phyloP scores from a whole-genome alignment of 2,113 vertebrate genomes.

The Campylorhamphus procurvoides region DNA sequence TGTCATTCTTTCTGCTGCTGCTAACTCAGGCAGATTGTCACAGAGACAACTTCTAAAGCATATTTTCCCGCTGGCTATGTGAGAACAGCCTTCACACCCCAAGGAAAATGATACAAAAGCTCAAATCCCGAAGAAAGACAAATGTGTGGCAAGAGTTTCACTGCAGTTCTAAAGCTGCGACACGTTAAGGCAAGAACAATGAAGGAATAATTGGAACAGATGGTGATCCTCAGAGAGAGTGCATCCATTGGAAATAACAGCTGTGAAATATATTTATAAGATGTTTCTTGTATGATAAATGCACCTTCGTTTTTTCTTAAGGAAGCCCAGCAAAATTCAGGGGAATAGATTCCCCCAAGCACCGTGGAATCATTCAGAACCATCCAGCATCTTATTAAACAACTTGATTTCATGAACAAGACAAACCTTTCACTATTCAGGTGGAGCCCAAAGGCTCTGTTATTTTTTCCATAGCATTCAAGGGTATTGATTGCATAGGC shows the following conservation, averaged over 20 bases:
- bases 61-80: background rate
- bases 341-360: background rate
- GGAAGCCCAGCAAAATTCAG: conserved; percentile 44
- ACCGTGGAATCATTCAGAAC: conserved; percentile 28
- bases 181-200: conserved; percentile 66
- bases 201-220: conserved; percentile 73
- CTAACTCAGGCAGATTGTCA: background rate
- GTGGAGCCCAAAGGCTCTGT: background rate
- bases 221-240: conserved; percentile 54
- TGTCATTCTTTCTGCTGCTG: background rate
- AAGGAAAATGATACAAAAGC: background rate
- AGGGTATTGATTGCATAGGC: background rate
- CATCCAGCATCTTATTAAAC: background rate
- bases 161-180: conserved; percentile 61
- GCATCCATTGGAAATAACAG: conserved; percentile 66
- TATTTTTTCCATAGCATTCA: background rate
- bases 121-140: conserved; percentile 23
- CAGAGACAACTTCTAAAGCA: background rate
- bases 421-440: background rate
- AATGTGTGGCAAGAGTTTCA: conserved; percentile 40
- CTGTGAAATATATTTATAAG: conserved; percentile 59
- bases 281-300: conserved; percentile 57
- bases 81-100: background rate
- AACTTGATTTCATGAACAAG: background rate
- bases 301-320: conserved; percentile 24